A percentile compares a stretch with the other conserved stretches of the same genome.
Conservation (phyloP, 2,113 vertebrate species). For the Taxidea taxus region DNA sequence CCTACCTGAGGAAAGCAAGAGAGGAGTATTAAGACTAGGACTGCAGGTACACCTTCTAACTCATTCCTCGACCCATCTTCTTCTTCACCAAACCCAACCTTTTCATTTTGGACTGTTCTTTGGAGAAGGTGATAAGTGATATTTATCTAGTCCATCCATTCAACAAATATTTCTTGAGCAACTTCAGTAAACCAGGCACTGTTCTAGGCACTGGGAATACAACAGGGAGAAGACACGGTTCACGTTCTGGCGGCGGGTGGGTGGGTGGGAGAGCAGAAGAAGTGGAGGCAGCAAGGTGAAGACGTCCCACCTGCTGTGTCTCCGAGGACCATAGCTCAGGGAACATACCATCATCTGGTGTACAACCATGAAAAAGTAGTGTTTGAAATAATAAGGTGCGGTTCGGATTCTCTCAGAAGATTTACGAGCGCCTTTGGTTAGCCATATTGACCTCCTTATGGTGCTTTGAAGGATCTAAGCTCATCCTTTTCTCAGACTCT, state of each 20-base stretch:
- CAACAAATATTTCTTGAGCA: rapidly evolving
- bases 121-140: background rate
- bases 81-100: background rate
- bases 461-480: background rate
- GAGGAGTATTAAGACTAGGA: background rate
- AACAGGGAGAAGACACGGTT: background rate
- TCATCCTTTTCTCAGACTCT: background rate
- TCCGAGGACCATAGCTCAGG: background rate
- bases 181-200: rapidly evolving
- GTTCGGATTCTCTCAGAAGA: background rate
- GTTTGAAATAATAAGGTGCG: background rate
- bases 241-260: rapidly evolving
- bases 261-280: rapidly evolving
- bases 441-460: background rate
- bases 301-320: background rate
- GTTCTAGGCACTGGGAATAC: background rate
- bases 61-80: rapidly evolving
- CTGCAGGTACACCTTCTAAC: rapidly evolving
- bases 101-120: background rate
- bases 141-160: background rate
- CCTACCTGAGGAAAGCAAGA: background rate
- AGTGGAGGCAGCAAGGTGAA: background rate
- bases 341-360: background rate
- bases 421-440: rapidly evolving
- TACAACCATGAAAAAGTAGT: no score